Conservation (phyloP, 2,888 invertebrate species). For the Lepidonotus clava region DNA sequence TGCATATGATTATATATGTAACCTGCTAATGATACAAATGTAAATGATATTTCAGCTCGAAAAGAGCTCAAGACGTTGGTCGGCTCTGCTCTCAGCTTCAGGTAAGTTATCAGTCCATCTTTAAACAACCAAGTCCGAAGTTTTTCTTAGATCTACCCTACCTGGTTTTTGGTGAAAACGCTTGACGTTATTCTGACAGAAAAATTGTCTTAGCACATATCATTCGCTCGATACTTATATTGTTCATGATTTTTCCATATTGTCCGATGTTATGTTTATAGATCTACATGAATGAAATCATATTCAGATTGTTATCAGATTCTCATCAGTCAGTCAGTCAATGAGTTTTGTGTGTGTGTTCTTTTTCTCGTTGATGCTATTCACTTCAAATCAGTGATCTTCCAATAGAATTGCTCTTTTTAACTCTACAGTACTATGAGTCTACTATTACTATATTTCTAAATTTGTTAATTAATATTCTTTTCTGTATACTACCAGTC, state of each 20-base stretch:
- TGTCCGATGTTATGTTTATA: no score
- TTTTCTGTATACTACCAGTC: no score
- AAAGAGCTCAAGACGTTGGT: conserved; percentile 60
- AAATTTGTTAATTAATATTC: no score
- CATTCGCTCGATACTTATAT: background rate
- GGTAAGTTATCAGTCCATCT: conserved; percentile 53
- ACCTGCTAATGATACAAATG: background rate
- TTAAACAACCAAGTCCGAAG: background rate
- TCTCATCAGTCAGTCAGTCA: no score
- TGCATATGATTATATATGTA: background rate
- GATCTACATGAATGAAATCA: no score
- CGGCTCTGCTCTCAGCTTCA: conserved; percentile 59
- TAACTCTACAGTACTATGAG: no score
- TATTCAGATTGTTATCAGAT: no score
- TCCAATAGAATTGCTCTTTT: no score
- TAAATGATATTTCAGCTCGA: conserved; percentile 57
- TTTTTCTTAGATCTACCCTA: background rate
- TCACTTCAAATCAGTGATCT: no score
- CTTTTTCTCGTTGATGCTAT: no score
- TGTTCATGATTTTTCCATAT: background rate
- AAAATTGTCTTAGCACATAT: background rate
- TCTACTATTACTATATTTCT: no score
- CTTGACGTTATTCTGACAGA: background rate
- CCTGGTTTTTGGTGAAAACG: background rate
- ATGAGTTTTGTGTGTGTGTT: no score